Percentiles rank a stretch among this genome's conserved stretches.
phyloP scores from a whole-genome alignment of 92 coral and sea anemone species.

The Pocillopora grandis region DNA sequence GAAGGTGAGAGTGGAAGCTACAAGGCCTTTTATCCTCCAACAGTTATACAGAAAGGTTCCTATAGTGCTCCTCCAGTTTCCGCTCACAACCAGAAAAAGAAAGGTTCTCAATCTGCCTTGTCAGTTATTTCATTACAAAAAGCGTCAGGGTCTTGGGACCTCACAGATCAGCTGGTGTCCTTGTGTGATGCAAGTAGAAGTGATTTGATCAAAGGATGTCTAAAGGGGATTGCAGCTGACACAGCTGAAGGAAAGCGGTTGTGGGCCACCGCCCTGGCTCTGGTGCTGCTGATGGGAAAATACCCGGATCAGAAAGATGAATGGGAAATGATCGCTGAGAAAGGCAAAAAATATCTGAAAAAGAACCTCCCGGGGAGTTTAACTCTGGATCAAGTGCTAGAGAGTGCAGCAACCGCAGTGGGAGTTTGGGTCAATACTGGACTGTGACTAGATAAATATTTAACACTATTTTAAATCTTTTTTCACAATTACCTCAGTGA shows the following conservation, averaged over 20 bases:
- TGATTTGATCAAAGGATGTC: slow-evolving; percentile 59
- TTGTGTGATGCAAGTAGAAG: slow-evolving; percentile 47
- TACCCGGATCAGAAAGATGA: slow-evolving; percentile 65
- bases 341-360: slow-evolving; percentile 76
- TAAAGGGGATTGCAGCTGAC: slow-evolving; percentile 39
- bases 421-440: neutral
- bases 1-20: too few relatives aligned
- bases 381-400: neutral
- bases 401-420: slow-evolving; percentile 9
- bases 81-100: neutral
- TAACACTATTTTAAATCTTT: too few relatives aligned
- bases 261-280: slow-evolving; percentile 84
- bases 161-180: slow-evolving; percentile 57
- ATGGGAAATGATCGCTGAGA: slow-evolving; percentile 84
- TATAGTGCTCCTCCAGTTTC: neutral
- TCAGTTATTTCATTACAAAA: slow-evolving; percentile 66
- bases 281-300: slow-evolving; percentile 53
- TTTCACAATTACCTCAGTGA: too few relatives aligned
- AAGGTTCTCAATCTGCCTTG: slow-evolving; percentile 9
- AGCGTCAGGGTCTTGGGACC: slow-evolving; percentile 88
- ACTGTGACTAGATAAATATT: too few relatives aligned
- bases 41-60: too few relatives aligned
- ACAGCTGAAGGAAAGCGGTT: slow-evolving; percentile 47
- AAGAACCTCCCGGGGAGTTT: slow-evolving; percentile 38
- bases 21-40: too few relatives aligned